Evolutionary conservation across 2,888 invertebrate species (phyloP).

Genomic region (Morpho deidamia): DNA sequence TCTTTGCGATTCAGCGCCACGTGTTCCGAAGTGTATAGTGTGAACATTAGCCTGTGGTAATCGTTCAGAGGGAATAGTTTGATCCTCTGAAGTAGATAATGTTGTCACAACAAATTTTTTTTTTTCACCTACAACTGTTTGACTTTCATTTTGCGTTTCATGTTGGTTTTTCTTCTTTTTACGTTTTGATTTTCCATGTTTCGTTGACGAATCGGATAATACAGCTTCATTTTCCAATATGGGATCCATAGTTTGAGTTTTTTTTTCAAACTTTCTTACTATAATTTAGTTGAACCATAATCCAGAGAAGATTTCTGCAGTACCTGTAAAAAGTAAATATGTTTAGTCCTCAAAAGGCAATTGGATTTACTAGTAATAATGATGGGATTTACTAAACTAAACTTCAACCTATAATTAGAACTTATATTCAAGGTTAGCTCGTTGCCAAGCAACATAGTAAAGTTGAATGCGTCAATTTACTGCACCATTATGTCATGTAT

Average conservation of each 20-base stretch:
- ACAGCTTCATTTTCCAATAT: constrained; percentile 73
- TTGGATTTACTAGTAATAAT: neutral
- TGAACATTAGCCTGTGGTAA: constrained; percentile 61
- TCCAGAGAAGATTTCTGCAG: constrained; percentile 37
- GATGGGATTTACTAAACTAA: neutral
- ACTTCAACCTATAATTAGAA: constrained; percentile 18
- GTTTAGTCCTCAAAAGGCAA: constrained; percentile 12
- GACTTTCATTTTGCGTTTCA: constrained; percentile 49
- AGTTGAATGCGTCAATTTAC: constrained; percentile 50
- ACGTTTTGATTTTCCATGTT: constrained; percentile 63
- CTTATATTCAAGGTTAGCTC: constrained; percentile 25
- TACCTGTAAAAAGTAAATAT: constrained; percentile 53
- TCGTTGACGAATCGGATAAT: constrained; percentile 55
- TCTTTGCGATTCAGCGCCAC: constrained; percentile 66
- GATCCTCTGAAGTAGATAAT: constrained; percentile 52
- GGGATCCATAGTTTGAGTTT: constrained; percentile 59
- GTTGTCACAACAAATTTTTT: constrained; percentile 68
- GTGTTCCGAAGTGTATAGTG: constrained; percentile 71
- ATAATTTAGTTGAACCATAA: constrained; percentile 45
- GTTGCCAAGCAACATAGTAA: constrained; percentile 61
- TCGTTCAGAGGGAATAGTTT: constrained; percentile 47
- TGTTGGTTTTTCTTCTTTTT: constrained; percentile 59
- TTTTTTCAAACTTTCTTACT: constrained; percentile 42
- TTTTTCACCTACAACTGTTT: constrained; percentile 65
- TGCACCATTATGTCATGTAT: constrained; percentile 37